Conservation (phyloP, 2,797 vertebrate species). For the Toxotes lorentzi region DNA sequence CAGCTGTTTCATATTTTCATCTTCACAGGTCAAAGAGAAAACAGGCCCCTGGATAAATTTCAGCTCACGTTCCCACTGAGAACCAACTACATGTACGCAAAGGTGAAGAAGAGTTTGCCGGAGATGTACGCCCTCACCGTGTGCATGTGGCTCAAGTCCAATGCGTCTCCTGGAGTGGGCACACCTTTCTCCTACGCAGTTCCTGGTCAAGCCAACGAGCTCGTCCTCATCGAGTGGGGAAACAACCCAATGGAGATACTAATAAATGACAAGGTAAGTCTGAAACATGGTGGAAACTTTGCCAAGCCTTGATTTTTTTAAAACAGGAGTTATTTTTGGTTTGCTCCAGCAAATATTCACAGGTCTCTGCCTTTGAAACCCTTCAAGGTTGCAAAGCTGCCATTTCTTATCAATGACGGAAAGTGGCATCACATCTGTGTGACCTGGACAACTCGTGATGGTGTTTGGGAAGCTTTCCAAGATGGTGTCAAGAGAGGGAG, state of each 20-base stretch:
- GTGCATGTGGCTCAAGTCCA: conserved; percentile 98
- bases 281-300: neutral
- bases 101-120: conserved; percentile 95
- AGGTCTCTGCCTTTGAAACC: neutral
- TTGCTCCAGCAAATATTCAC: neutral
- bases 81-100: conserved; percentile 99
- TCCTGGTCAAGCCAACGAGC: conserved; percentile 95
- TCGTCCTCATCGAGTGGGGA: conserved; percentile 98
- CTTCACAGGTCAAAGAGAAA: conserved; percentile 92
- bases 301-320: neutral
- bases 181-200: conserved; percentile 98
- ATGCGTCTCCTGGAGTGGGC: conserved; percentile 94
- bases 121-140: conserved; percentile 98
- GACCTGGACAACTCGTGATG: conserved; percentile 97
- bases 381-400: conserved; percentile 93
- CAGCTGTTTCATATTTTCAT: neutral
- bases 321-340: neutral
- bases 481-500: conserved; percentile 93
- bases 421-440: conserved; percentile 99
- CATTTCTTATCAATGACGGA: conserved; percentile 94
- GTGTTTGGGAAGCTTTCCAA: conserved; percentile 98
- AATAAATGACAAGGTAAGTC: conserved; percentile 95
- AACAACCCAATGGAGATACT: conserved; percentile 99
- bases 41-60: conserved; percentile 94
- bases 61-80: conserved; percentile 96